Evolutionary conservation across 2,888 invertebrate species (phyloP), one percentile per base, ranked within the genome.

Genomic region (Dyspetes luteomarginatus): DNA sequence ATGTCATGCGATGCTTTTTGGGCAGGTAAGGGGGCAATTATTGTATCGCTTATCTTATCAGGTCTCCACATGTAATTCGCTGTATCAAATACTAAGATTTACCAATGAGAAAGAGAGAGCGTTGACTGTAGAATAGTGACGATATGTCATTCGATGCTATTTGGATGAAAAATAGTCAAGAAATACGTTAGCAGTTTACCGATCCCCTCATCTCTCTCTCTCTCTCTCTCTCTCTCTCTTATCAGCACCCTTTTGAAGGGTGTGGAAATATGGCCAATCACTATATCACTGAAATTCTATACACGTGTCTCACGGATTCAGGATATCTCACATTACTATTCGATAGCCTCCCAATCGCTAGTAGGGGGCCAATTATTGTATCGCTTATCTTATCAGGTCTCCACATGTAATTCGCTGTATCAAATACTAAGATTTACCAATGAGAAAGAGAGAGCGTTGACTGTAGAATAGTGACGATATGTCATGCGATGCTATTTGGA

Each of bases 341-440:
- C 24, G 30, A 28, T n/a, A 52, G 64, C 12, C 12, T n/a, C n/a
- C 62, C 28, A 45, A 73, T 73, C 52, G 36, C 15, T 41, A 17
- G 36, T 76, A 60, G 60, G 68, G 64, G 60, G 77, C 77, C 77
- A 77, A 71, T 77, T 65, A 71, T 71, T 65, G 58, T 77, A 71
- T 56, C 45, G 50, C 71, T 50, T 58, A 52, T 71, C 62, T 4
- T 15, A 58, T 56, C n/a, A 26, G 7, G 17, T 30, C 60, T 41
- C 43, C 4, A 50, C 58, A n/a, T 9, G 64, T 58, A 58, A 58
- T 65, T 30, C 43, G 43, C 48, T 65, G 43, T 41, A 69, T 64
- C 26, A 62, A 72, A 68, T 67, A 22, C 24, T 62, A 12, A 36
- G 71, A 78, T 67, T 28, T 26, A 36, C 41, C 12, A 36, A 55